Conservation (phyloP, 2,888 invertebrate genomes). For the Nymphalis urticae region DNA sequence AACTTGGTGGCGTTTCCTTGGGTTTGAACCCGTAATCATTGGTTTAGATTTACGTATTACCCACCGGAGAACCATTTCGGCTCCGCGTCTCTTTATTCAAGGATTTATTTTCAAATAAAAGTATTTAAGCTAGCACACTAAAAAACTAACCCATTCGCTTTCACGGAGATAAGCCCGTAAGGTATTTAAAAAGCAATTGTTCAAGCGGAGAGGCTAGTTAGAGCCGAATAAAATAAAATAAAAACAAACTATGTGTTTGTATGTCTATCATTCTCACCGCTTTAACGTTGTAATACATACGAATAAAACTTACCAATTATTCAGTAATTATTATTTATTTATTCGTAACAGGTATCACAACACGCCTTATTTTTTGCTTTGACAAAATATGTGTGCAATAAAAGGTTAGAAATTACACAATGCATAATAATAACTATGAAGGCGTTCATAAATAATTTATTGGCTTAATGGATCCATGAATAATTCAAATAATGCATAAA, state of each 20-base stretch:
- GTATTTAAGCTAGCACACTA: too few species aligned
- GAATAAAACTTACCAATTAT: slow-evolving; percentile 1
- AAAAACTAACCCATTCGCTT: too few species aligned
- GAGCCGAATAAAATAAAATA: background rate
- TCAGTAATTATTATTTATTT: slow-evolving; percentile 8
- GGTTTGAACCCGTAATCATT: too few species aligned
- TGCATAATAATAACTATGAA: slow-evolving; percentile 27
- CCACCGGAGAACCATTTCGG: too few species aligned
- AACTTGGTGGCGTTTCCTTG: too few species aligned
- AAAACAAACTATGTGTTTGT: too few species aligned
- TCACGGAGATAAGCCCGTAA: too few species aligned
- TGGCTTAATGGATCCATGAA: slow-evolving; percentile 31
- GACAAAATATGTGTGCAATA: slow-evolving; percentile 22
- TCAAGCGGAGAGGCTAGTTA: background rate
- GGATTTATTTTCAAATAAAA: too few species aligned
- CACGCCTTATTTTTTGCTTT: slow-evolving; percentile 13
- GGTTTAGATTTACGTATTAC: too few species aligned
- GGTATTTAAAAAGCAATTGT: too few species aligned
- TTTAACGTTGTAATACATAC: background rate
- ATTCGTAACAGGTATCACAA: slow-evolving; percentile 14
- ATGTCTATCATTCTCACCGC: background rate
- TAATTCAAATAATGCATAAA: slow-evolving; percentile 29
- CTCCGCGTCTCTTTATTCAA: too few species aligned
- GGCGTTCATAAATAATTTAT: slow-evolving; percentile 31
- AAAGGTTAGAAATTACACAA: slow-evolving; percentile 32